Percentiles rank a stretch among this genome's conserved stretches.
phyloP scores from a whole-genome alignment of 2,113 vertebrate species.

The Tursiops truncatus region DNA sequence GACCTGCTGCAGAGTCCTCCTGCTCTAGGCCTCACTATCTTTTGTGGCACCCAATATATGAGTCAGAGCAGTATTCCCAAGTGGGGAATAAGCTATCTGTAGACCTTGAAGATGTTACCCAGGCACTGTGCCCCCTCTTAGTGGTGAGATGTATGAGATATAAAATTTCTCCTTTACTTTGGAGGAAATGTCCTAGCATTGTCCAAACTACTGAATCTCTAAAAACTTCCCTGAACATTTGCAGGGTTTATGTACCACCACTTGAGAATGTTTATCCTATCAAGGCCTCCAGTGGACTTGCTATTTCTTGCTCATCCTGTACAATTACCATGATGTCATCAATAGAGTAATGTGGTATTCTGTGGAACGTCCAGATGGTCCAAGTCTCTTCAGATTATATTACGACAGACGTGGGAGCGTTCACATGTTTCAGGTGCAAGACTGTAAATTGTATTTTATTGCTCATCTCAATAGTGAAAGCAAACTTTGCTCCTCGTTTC shows the following conservation, averaged over 20 bases:
- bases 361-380: not conserved
- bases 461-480: not conserved
- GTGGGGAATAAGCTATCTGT: not conserved
- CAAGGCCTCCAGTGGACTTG: not conserved
- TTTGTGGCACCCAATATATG: not conserved
- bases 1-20: not conserved
- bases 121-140: not conserved
- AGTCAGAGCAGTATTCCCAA: not conserved
- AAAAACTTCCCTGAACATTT: not conserved
- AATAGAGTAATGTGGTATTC: not conserved
- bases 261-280: not conserved
- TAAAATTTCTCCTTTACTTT: not conserved
- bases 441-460: not conserved
- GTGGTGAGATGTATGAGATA: not conserved
- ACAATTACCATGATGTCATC: not conserved
- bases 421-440: not conserved
- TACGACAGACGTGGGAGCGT: not conserved
- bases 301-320: not conserved
- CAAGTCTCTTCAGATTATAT: not conserved
- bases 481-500: not conserved
- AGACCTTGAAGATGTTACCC: not conserved
- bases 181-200: not conserved
- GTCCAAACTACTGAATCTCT: not conserved
- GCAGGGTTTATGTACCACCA: not conserved
- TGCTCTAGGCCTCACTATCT: not conserved